Conservation (phyloP, 2,113 vertebrate species). For the Lasiurus cinereus region DNA sequence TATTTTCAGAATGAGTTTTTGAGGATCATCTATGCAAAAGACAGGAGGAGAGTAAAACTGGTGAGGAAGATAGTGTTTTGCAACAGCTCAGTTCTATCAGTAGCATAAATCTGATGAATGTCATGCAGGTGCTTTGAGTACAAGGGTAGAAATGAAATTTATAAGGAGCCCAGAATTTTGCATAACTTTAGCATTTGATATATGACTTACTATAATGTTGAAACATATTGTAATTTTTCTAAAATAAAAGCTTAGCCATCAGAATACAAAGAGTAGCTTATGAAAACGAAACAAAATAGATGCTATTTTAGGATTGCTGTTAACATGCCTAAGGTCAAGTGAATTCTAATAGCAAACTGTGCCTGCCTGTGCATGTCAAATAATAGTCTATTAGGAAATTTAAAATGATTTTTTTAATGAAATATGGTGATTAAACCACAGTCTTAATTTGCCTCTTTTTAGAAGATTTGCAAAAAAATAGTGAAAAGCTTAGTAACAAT, state of each 20-base stretch:
- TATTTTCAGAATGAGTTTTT: background rate
- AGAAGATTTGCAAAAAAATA: conserved; percentile 77
- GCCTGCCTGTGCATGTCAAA: conserved; percentile 79
- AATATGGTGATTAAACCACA: conserved; percentile 77
- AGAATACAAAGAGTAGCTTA: conserved; percentile 49
- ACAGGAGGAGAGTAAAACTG: background rate
- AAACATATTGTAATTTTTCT: conserved; percentile 1
- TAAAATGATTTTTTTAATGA: conserved; percentile 84
- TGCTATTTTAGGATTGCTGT: conserved; percentile 65
- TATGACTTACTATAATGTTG: background rate
- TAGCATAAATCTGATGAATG: background rate
- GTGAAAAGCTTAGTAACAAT: conserved; percentile 76
- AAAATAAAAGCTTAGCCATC: background rate
- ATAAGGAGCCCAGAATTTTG: background rate
- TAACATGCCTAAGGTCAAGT: conserved; percentile 79
- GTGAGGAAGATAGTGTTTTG: background rate
- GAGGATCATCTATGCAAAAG: background rate
- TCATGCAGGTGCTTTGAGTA: background rate
- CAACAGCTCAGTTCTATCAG: background rate
- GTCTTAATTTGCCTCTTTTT: conserved; percentile 75
- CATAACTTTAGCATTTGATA: background rate
- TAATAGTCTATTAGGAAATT: conserved; percentile 83
- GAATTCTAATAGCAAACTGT: conserved; percentile 81
- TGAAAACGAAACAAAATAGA: conserved; percentile 61
- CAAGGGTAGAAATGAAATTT: background rate